A percentile compares a stretch with the other conserved stretches of the same genome.
Evolutionary conservation across 2,888 invertebrate genomes (phyloP).

Genomic region (Achlya flavicornis): DNA sequence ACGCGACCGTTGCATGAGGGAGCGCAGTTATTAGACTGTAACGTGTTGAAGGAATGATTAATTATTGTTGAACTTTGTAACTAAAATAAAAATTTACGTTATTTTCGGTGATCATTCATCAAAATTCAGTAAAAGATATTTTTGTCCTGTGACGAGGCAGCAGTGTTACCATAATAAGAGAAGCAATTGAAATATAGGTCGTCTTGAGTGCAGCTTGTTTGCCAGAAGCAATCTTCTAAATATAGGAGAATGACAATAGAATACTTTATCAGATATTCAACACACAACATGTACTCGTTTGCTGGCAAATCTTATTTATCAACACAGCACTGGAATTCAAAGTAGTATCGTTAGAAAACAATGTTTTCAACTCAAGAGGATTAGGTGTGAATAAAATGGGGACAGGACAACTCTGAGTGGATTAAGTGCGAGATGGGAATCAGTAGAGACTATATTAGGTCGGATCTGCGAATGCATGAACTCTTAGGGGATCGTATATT

Average conservation of each 20-base stretch:
- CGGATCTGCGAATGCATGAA: not conserved
- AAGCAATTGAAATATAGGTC: not conserved
- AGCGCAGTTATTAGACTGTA: not conserved
- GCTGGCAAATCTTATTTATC: conserved; percentile 25
- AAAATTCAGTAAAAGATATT: not conserved
- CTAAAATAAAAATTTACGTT: not conserved
- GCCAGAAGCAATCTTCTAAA: conserved; percentile 15
- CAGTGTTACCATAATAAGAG: not conserved
- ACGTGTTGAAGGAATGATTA: not conserved
- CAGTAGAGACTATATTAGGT: conserved; percentile 11
- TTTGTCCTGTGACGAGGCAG: not conserved
- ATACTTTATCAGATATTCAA: conserved; percentile 10
- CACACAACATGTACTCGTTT: conserved; percentile 16
- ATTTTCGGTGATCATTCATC: not conserved
- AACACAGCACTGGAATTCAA: conserved; percentile 30
- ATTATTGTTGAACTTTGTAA: not conserved
- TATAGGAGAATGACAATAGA: conserved; percentile 21
- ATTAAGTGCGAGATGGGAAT: conserved; percentile 28
- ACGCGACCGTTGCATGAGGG: conserved; percentile 9
- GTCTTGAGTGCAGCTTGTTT: not conserved
- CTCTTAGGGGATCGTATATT: not conserved
- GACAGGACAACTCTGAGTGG: conserved; percentile 33
- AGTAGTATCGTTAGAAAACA: conserved; percentile 33
- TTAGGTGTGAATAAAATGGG: conserved; percentile 23
- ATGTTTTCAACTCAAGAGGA: conserved; percentile 28